phyloP scores from a whole-genome alignment of 2,797 vertebrate species.

The Pipistrellus kuhlii region DNA sequence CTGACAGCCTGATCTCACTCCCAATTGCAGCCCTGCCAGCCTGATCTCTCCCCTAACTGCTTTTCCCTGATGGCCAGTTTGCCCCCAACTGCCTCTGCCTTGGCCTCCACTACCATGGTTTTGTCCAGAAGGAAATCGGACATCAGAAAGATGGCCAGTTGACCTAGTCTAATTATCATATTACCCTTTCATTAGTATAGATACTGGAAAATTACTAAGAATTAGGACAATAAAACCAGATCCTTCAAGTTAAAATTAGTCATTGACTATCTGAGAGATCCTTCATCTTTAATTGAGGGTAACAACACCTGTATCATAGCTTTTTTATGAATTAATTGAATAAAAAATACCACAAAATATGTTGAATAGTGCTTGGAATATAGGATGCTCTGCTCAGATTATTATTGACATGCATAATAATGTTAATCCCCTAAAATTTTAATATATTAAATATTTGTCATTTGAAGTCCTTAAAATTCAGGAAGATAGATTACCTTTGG shows the following conservation, averaged over 20 bases:
- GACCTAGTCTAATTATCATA: no score
- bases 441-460: not conserved
- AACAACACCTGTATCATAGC: accelerated
- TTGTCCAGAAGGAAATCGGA: no score
- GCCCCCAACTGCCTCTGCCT: no score
- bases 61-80: no score
- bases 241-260: not conserved
- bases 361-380: not conserved
- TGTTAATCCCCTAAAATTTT: not conserved
- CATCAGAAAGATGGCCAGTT: no score
- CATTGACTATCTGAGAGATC: not conserved
- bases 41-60: no score
- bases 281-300: not conserved
- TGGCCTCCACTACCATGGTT: no score
- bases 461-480: constrained; percentile 43
- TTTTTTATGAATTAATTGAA: not conserved
- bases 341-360: not conserved
- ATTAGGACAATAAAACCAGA: not conserved
- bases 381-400: not conserved
- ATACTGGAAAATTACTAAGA: not conserved
- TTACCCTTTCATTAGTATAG: no score
- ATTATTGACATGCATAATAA: not conserved
- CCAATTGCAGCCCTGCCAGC: no score
- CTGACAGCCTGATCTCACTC: no score
- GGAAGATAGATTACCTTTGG: not conserved